Conservation (phyloP, 2,797 vertebrate species). For the Sandelia bainsii region DNA sequence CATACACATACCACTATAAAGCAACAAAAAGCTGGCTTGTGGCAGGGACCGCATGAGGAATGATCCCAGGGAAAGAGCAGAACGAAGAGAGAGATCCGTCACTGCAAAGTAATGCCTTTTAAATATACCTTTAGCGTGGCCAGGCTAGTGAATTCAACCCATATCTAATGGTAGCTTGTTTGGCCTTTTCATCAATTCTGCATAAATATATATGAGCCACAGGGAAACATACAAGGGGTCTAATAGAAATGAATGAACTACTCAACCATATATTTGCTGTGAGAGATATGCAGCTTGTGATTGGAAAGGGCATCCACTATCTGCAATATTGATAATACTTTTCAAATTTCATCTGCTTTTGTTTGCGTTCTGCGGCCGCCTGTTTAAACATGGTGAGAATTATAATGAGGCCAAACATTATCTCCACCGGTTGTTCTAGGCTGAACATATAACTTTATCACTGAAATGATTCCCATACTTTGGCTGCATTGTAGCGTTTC, state of each 20-base stretch:
- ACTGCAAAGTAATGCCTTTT: constrained; percentile 83
- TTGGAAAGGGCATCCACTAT: constrained; percentile 99
- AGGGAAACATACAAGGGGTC: constrained; percentile 93
- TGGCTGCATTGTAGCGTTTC: constrained; percentile 99
- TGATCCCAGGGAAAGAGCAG: constrained; percentile 72
- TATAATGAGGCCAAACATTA: constrained; percentile 99
- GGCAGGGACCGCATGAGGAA: constrained; percentile 72
- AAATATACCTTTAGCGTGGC: constrained; percentile 84
- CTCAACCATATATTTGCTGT: constrained; percentile 99
- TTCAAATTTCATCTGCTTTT: constrained; percentile 99
- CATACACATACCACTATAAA: constrained; percentile 55
- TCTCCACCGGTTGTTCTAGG: constrained; percentile 97
- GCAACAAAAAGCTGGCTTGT: constrained; percentile 70
- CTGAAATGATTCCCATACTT: constrained; percentile 99
- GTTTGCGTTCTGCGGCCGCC: constrained; percentile 99
- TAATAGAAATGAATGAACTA: constrained; percentile 99
- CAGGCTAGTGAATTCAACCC: constrained; percentile 82
- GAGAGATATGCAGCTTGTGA: constrained; percentile 99
- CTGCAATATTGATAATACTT: constrained; percentile 99
- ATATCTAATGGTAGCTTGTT: constrained; percentile 88
- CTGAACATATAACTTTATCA: constrained; percentile 99
- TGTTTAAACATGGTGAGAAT: constrained; percentile 99
- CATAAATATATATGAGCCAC: constrained; percentile 88
- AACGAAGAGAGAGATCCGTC: constrained; percentile 82
- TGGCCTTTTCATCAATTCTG: constrained; percentile 89